Evolutionary conservation across 2,888 invertebrate species (phyloP).

Genomic region (Agrotis exclamationis): DNA sequence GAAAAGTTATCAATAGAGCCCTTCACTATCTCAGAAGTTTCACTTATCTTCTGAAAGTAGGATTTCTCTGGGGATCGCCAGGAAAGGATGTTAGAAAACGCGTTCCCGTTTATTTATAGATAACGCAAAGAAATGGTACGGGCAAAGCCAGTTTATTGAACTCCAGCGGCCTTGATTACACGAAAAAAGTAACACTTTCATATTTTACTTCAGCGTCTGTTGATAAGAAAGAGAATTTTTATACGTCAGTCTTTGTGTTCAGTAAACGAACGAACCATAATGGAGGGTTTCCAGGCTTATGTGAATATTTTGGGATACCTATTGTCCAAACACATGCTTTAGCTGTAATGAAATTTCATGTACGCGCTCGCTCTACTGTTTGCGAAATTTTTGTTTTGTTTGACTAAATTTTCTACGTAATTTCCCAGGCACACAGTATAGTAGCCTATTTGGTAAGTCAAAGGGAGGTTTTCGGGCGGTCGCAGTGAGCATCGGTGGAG

Average conservation of each 20-base stretch:
- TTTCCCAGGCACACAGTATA: constrained; percentile 67
- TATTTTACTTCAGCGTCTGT: constrained; percentile 54
- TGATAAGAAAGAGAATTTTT: constrained; percentile 62
- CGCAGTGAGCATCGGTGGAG: constrained; percentile 71
- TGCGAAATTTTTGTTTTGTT: constrained; percentile 57
- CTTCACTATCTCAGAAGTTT: constrained; percentile 55
- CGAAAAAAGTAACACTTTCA: constrained; percentile 60
- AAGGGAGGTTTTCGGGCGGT: constrained; percentile 76
- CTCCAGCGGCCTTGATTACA: constrained; percentile 53
- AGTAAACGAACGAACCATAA: constrained; percentile 67
- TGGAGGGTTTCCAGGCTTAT: constrained; percentile 60
- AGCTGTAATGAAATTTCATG: constrained; percentile 65
- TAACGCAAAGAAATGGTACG: constrained; percentile 49
- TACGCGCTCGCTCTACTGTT: constrained; percentile 43
- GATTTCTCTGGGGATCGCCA: constrained; percentile 48
- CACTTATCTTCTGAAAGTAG: constrained; percentile 55
- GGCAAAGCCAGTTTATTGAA: constrained; percentile 50
- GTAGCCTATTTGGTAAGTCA: constrained; percentile 76
- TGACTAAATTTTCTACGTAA: constrained; percentile 60
- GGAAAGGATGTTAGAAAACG: constrained; percentile 49
- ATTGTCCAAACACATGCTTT: constrained; percentile 67
- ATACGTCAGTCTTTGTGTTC: constrained; percentile 66
- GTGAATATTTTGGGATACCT: constrained; percentile 61
- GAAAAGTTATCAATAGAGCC: constrained; percentile 44
- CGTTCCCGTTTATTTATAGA: constrained; percentile 55